phyloP scores from a whole-genome alignment of 2,888 invertebrate species.

The Polylopha cassiicola region DNA sequence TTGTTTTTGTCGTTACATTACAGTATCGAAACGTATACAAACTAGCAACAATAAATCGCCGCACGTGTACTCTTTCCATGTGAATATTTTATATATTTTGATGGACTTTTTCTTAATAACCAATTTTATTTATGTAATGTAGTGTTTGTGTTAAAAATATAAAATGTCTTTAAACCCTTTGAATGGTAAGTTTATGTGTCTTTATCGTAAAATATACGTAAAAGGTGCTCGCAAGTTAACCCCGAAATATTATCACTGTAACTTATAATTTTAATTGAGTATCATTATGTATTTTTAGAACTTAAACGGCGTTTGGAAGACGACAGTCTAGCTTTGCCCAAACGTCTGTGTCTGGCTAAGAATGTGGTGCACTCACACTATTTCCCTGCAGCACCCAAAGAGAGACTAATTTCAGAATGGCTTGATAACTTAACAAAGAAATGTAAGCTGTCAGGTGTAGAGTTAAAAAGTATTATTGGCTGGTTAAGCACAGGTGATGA shows the following conservation, averaged over 20 bases:
- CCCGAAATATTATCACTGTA: slow-evolving; percentile 21
- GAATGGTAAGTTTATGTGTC: slow-evolving; percentile 56
- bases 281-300: slow-evolving; percentile 45
- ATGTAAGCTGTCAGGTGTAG: slow-evolving; percentile 43
- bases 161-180: slow-evolving; percentile 59
- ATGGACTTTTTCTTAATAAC: too few species aligned
- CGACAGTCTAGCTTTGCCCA: slow-evolving; percentile 58
- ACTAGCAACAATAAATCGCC: too few species aligned
- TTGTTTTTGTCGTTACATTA: too few species aligned
- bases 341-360: slow-evolving; percentile 73
- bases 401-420: slow-evolving; percentile 72
- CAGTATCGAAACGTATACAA: too few species aligned
- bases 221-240: slow-evolving; percentile 34
- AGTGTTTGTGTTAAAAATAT: not conserved
- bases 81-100: too few species aligned
- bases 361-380: slow-evolving; percentile 68
- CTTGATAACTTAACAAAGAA: slow-evolving; percentile 45
- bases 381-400: slow-evolving; percentile 67
- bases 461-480: slow-evolving; percentile 48
- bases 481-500: slow-evolving; percentile 53
- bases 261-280: slow-evolving; percentile 8
- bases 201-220: too few species aligned
- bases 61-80: too few species aligned
- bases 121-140: not conserved
- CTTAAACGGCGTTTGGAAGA: slow-evolving; percentile 65